A percentile compares a stretch with the other conserved stretches of the same genome.
Evolutionary conservation across 2,113 vertebrate species (phyloP).

Genomic region (Formicarius rufipectus): DNA sequence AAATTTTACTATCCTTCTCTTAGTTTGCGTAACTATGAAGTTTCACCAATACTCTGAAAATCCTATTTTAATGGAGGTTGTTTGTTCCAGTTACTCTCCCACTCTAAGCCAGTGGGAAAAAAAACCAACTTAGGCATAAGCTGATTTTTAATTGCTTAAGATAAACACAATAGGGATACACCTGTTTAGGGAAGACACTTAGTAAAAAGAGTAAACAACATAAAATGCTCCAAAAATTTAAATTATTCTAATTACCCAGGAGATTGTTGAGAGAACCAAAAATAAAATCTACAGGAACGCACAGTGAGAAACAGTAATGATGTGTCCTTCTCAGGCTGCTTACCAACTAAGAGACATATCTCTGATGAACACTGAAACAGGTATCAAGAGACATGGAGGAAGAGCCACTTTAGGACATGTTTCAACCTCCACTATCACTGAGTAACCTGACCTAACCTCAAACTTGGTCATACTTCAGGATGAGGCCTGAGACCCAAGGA

Average conservation of each 20-base stretch:
- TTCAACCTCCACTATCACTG: accelerated
- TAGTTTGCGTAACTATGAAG: neutral
- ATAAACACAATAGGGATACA: neutral
- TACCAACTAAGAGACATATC: neutral
- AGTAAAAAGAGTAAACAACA: neutral
- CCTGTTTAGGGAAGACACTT: neutral
- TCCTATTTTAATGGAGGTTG: neutral
- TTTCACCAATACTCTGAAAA: neutral
- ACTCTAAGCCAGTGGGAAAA: neutral
- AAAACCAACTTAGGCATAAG: neutral
- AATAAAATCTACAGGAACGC: neutral
- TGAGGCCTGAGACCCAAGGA: neutral
- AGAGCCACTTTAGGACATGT: neutral
- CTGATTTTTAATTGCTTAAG: neutral
- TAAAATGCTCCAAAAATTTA: neutral
- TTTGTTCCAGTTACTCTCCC: neutral
- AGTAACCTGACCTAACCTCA: neutral
- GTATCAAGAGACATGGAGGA: accelerated
- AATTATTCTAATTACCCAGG: neutral
- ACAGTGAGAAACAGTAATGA: neutral
- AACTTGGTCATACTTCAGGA: neutral
- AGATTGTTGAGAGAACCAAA: neutral
- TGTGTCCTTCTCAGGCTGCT: neutral
- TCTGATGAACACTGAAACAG: neutral
- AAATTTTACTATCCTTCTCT: neutral